A percentile compares a stretch with the other conserved stretches of the same genome.
Conservation (phyloP, 2,113 vertebrate genomes). For the Syngnathoides biaculeatus region DNA sequence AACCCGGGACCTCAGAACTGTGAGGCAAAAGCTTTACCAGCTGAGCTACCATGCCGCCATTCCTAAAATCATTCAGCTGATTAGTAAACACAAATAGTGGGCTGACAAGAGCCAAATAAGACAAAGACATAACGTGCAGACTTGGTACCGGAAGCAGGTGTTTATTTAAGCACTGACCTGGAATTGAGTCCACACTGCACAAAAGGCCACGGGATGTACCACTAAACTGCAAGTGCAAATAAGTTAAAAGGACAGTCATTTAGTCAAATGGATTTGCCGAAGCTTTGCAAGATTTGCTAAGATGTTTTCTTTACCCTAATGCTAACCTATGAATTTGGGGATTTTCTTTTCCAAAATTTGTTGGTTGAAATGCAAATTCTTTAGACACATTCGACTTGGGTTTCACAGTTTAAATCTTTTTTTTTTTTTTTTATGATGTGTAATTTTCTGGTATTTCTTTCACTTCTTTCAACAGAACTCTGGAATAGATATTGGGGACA, state of each 20-base stretch:
- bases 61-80: too few relatives aligned
- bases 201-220: neutral
- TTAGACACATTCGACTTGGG: neutral
- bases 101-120: too few relatives aligned
- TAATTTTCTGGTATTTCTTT: neutral
- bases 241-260: too few relatives aligned
- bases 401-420: neutral
- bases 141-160: neutral
- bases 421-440: neutral
- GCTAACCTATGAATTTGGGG: neutral
- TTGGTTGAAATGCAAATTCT: neutral
- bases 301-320: neutral
- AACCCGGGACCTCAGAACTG: too few relatives aligned
- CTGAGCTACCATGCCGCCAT: too few relatives aligned
- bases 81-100: too few relatives aligned
- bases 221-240: too few relatives aligned
- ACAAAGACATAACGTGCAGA: too few relatives aligned
- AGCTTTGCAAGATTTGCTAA: too few relatives aligned
- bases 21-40: too few relatives aligned
- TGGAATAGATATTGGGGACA: slow-evolving; percentile 90
- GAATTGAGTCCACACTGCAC: too few relatives aligned
- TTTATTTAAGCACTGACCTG: neutral
- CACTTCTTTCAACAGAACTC: slow-evolving; percentile 75
- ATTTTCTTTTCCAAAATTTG: neutral
- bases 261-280: too few relatives aligned